Evolutionary conservation across 2,797 vertebrate species (phyloP), one percentile per base, ranked within the genome.

Genomic region (Sitta carolinensis): DNA sequence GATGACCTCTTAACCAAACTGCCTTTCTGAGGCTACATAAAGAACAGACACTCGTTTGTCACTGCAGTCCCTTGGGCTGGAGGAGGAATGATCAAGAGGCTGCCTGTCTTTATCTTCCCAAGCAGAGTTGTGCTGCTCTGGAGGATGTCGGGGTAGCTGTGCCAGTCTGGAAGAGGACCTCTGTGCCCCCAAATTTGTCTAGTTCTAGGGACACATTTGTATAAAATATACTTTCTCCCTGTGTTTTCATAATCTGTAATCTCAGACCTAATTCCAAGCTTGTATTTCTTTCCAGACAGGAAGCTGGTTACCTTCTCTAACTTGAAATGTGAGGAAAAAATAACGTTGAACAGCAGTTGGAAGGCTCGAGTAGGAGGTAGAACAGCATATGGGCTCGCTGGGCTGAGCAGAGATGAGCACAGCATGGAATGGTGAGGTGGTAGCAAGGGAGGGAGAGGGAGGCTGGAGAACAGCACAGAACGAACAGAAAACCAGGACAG

Each of bases 21-120:
- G 54, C 38, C 45, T 78, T 58, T 87, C 29, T 50, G 23, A 51
- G 38, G 23, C 34, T 36, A 34, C 62, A 22, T 2, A 36, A 77
- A 45, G 50, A 68, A 32, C 38, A 55, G 32, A 50, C 8, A 3
- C 47, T 77, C 13, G 6, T 38, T 54, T 48, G 38, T 76, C 12
- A 10, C 61, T 23, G 47, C 11, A 50, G 50, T 36, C 27, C 7
- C 57, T 79, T 26, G 0, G 3, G n/a, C 83, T 57, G 36, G 61
- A 59, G n/a, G 47, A 79, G 19, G 32, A 82, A 79, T 6, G 67
- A 18, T 43, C 6, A 15, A 25, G n/a, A 51, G 30, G 30, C 43
- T 84, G 78, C 34, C 23, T 42, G 40, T 34, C 5, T 10, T n/a
- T 11, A 3, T 8, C 42, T 52, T 54, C 17, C 51, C 0, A 0